These are phyloP conservation scores for Gobio occitaniae DNA, from an alignment of 2,797 vertebrate genomes.

Conservation along the genomic window DNA sequence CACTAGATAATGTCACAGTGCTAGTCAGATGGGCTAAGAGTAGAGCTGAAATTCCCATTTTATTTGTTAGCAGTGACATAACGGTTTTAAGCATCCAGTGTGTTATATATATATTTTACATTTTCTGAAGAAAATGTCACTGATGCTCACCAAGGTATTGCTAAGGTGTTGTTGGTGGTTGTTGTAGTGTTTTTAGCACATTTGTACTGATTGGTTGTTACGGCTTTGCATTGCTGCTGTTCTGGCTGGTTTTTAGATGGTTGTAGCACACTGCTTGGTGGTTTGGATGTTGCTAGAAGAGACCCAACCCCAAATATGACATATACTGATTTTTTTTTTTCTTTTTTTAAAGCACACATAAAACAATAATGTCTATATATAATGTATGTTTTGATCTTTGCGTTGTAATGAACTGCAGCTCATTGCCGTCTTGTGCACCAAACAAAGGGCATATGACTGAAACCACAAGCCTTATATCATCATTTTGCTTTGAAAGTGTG, in stretches of 20 bases:
- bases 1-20: conserved; percentile 17
- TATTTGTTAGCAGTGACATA: neutral
- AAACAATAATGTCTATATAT: neutral
- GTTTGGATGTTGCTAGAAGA: neutral
- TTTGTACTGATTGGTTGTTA: neutral
- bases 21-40: conserved; percentile 35
- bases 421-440: neutral
- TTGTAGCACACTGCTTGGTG: neutral
- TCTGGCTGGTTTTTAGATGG: neutral
- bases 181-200: neutral
- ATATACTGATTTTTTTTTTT: neutral
- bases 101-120: neutral
- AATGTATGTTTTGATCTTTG: neutral
- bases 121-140: neutral
- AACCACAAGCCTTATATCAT: conserved; percentile 8
- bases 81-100: neutral
- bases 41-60: neutral
- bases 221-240: neutral
- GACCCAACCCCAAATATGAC: neutral
- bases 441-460: conserved; percentile 20
- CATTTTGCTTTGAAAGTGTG: conserved; percentile 45
- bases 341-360: neutral
- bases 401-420: neutral
- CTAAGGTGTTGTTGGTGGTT: neutral
- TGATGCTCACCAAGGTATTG: neutral